Base-by-base conservation (phyloP, 2,113 vertebrate species). In the Oncorhynchus kisutch region DNA sequence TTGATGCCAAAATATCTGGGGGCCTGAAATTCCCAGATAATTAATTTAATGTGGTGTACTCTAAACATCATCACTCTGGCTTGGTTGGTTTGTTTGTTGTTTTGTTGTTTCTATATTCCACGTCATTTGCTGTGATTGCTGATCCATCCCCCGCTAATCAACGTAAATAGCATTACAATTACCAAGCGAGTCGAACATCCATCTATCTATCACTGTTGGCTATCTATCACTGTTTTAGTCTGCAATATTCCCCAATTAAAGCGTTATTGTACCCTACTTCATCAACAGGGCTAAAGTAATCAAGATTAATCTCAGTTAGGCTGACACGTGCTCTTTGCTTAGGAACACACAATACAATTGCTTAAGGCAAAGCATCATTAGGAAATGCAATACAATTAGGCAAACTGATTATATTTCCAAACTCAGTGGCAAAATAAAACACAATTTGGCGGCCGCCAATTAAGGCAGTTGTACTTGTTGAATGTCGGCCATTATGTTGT, bases 331-430 rank as follows among this genome's bases (percentile, higher is more conserved):
- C 96, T 96, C 96, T 98, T 98, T 97, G 96, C 96, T 98, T 95
- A 98, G 95, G 95, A 98, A 97, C 95, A 97, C 96, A 97, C 96
- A 97, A 95, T 96, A 95, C 95, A 96, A 98, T 98, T 94, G 97
- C 97, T 99, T 94, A 97, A 96, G 97, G 98, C 98, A 95, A 95
- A 98, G 96, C 95, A 96, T 98, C 98, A 98, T 99, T 99, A 99
- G 96, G 95, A 99, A 98, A 98, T 96, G 96, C 96, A 97, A 99
- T 99, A 97, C 97, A 99, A 98, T 97, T 97, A 98, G 96, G 95
- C 96, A 97, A 99, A 98, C 96, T 97, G 97, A 99, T 98, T 98
- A 97, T 98, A 98, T 98, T 99, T 99, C 96, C 96, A 97, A 98
- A 97, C 94, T 96, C 95, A 94, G 95, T 93, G 94, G 94, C 95